Conservation (phyloP, 2,797 vertebrate species). For the Gymnocypris eckloni region DNA sequence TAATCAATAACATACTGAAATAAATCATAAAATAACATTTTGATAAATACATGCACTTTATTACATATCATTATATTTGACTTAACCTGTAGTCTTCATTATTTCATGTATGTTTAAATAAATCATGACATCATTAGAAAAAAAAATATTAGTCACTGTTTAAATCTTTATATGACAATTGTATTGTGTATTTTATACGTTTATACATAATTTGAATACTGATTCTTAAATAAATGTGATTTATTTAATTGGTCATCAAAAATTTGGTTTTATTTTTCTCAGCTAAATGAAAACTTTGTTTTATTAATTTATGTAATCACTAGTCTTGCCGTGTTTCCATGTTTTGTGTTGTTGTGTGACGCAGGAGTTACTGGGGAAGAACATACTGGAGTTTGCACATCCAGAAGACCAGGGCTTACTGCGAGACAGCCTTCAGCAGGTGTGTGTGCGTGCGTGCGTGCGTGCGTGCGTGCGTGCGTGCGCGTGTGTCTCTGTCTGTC, state of each 20-base stretch:
- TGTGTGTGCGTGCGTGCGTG: constrained; percentile 55
- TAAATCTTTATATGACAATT: background rate
- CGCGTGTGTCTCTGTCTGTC: too few species aligned
- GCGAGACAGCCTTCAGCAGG: constrained; percentile 97
- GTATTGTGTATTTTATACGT: background rate
- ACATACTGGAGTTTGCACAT: constrained; percentile 91
- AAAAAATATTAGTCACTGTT: background rate
- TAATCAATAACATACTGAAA: background rate
- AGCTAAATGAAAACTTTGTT: background rate
- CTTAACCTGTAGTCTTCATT: background rate
- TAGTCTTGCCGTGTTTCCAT: background rate
- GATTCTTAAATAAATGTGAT: background rate
- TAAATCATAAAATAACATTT: background rate
- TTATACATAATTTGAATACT: background rate
- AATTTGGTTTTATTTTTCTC: background rate
- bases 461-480: too few species aligned
- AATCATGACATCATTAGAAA: background rate
- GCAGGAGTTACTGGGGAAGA: constrained; percentile 95
- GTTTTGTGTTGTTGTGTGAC: constrained; percentile 27
- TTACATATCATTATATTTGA: background rate
- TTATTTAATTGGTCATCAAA: background rate
- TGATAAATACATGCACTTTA: background rate
- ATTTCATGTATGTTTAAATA: background rate
- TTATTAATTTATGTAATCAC: background rate
- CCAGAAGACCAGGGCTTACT: constrained; percentile 93